Evolutionary conservation across 2,797 vertebrate species (phyloP).

Genomic region (Falco concolor): DNA sequence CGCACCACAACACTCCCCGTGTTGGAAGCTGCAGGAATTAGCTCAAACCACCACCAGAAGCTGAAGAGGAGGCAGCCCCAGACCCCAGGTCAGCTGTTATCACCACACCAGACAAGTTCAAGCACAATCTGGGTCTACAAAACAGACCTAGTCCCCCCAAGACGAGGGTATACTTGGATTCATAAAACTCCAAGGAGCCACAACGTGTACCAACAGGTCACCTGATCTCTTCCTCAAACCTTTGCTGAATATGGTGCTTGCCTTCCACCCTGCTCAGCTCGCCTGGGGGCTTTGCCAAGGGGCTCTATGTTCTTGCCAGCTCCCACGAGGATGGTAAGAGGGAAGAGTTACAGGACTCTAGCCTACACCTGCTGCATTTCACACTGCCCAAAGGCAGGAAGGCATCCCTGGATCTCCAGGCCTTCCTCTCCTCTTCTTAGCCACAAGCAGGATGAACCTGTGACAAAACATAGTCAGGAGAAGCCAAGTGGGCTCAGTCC

Average conservation of each 20-base stretch:
- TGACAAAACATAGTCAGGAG: not conserved
- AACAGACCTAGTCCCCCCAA: not conserved
- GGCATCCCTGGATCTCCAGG: not conserved
- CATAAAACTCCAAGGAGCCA: not conserved
- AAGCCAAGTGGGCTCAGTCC: not conserved
- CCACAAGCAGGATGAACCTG: not conserved
- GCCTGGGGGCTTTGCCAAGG: not conserved
- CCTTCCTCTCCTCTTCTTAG: not conserved
- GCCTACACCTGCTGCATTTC: not conserved
- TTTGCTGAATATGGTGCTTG: not conserved
- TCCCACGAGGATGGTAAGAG: not conserved
- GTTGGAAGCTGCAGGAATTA: not conserved
- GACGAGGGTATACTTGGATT: not conserved
- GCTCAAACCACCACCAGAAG: not conserved
- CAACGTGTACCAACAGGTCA: not conserved
- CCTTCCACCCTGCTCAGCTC: not conserved
- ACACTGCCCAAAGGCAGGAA: not conserved
- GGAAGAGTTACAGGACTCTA: not conserved
- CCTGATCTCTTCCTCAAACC: not conserved
- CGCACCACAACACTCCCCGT: not conserved
- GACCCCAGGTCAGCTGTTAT: not conserved
- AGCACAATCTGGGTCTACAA: not conserved
- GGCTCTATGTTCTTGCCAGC: not conserved
- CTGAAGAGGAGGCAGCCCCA: rapidly evolving
- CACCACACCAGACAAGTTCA: not conserved